Percentiles rank a stretch among this genome's conserved stretches.
Evolutionary conservation across 2,797 vertebrate genomes (phyloP).

Genomic region (Jordanella pulchra): DNA sequence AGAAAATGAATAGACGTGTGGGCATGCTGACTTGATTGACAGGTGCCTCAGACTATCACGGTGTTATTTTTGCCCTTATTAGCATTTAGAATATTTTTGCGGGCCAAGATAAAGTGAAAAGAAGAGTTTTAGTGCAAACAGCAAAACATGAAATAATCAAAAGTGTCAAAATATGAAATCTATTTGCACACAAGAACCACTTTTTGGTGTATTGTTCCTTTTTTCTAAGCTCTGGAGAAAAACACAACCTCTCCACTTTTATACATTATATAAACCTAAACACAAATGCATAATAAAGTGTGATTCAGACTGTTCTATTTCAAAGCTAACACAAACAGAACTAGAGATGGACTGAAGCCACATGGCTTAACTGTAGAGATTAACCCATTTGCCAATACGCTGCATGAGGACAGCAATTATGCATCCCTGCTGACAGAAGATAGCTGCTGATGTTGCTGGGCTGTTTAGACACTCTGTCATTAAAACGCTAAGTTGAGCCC

Average conservation of each 20-base stretch:
- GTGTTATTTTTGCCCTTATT: conserved; percentile 14
- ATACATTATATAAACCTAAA: background rate
- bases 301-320: background rate
- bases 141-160: conserved; percentile 36
- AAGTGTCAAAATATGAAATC: conserved; percentile 35
- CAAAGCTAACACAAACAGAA: conserved; percentile 1
- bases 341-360: conserved; percentile 2
- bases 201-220: background rate
- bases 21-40: conserved; percentile 47
- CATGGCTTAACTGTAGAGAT: conserved; percentile 17
- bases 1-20: background rate
- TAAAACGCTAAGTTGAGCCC: conserved; percentile 39
- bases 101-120: conserved; percentile 11
- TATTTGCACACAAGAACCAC: background rate
- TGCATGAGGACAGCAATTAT: conserved; percentile 23
- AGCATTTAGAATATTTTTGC: conserved; percentile 17
- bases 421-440: conserved; percentile 8
- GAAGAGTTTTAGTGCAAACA: conserved; percentile 7
- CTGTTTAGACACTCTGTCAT: too few species aligned
- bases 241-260: background rate
- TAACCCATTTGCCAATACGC: conserved; percentile 25
- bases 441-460: too few species aligned
- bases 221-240: conserved; percentile 5
- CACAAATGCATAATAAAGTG: background rate
- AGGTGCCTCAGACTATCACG: conserved; percentile 38